Conservation (phyloP, 2,797 vertebrate genomes). For the Poecilia picta region DNA sequence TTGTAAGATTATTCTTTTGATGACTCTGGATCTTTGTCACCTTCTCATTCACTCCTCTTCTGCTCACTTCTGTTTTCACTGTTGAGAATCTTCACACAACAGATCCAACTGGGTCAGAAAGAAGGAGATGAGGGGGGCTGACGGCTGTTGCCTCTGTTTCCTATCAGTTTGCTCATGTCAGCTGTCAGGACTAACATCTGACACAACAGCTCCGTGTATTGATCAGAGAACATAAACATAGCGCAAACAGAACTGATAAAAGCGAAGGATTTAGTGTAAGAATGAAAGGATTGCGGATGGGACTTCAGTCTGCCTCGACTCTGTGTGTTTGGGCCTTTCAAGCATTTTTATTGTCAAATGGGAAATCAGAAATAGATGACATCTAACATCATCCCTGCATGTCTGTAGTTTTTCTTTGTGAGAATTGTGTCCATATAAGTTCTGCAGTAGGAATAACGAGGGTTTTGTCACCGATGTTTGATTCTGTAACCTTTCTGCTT, state of each 20-base stretch:
- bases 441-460: background rate
- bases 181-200: constrained; percentile 25
- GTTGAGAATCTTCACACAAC: constrained; percentile 45
- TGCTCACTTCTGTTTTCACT: constrained; percentile 15
- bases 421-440: background rate
- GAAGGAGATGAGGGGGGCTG: background rate
- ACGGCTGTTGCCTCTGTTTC: constrained; percentile 22
- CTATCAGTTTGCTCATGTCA: constrained; percentile 19
- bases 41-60: constrained; percentile 22
- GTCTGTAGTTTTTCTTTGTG: background rate
- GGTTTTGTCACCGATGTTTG: background rate
- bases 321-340: background rate
- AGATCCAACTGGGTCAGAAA: constrained; percentile 59
- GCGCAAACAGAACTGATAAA: constrained; percentile 8
- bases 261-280: background rate
- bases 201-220: constrained; percentile 12
- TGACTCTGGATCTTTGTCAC: constrained; percentile 13
- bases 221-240: constrained; percentile 11
- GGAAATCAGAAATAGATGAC: background rate
- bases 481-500: background rate
- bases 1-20: constrained; percentile 37
- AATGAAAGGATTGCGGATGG: background rate
- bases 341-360: background rate
- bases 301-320: background rate
- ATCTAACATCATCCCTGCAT: background rate